Base-by-base conservation (phyloP, 2,797 vertebrate species). In the Botia kubotai region DNA sequence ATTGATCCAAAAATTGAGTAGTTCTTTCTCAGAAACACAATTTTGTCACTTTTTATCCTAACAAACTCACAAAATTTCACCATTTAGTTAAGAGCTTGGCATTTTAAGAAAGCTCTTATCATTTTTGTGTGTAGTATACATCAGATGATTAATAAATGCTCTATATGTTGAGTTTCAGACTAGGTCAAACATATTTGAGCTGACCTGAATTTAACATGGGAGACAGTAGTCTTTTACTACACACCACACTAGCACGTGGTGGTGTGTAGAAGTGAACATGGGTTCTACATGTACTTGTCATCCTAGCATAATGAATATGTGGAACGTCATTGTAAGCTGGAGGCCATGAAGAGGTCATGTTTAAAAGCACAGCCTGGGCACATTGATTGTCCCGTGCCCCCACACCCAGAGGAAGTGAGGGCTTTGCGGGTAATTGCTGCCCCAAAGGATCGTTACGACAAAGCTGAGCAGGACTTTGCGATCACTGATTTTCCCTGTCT, bases 401-500 rank as follows among this genome's bases (percentile, higher is more conserved):
- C 39, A 13, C 19, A 12, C 50, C 71, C 76, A 75, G 70, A 67
- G 73, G 75, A 82, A 81, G 66, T 66, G 50, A 36, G 63, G 78
- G 74, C 62, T 76, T 80, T 77, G 65, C 46, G n/a, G 50, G 73
- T 57, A 70, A 76, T 77, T 72, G 70, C 72, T 74, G 66, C 46
- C 76, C 66, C n/a, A 63, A 29, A 81, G 82, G 77, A 87, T 87
- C 66, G 53, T 77, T 86, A 75, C 17, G 6, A 50, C 77, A 69
- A 80, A 52, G 78, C 72, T 81, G 43, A 72, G 52, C 19, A 8
- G 76, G 36, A 17, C 80, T 77, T 57, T 77, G 62, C 65, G 62
- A 73, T 82, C 58, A 71, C 70, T 79, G 69, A 75, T 81, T 83
- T 81, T 77, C 87, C 85, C 8, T 11, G 58, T 85, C 87, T 75